A percentile compares a stretch with the other conserved stretches of the same genome.
phyloP scores from a whole-genome alignment of 2,797 vertebrate genomes.

The Hyperoplus immaculatus region DNA sequence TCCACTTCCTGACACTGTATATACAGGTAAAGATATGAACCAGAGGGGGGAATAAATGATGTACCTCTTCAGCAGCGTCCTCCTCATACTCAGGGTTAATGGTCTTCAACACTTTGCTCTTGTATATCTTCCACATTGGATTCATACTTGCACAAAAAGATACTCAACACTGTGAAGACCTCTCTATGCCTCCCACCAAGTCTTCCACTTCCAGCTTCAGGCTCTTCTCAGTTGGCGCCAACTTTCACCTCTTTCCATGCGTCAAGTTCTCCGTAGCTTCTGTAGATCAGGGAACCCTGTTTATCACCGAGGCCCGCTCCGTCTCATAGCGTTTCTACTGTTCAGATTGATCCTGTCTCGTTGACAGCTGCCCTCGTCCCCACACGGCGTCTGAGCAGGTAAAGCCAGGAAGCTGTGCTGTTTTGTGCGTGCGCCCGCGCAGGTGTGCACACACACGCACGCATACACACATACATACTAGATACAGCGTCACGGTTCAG shows the following conservation, averaged over 20 bases:
- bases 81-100: slow-evolving; percentile 89
- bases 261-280: slow-evolving; percentile 33
- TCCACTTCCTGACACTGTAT: neutral
- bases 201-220: slow-evolving; percentile 48
- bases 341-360: slow-evolving; percentile 38
- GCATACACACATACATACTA: slow-evolving; percentile 40
- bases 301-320: slow-evolving; percentile 37
- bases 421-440: slow-evolving; percentile 40
- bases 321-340: slow-evolving; percentile 62
- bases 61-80: slow-evolving; percentile 90
- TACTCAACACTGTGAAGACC: slow-evolving; percentile 35
- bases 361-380: slow-evolving; percentile 58
- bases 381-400: slow-evolving; percentile 62
- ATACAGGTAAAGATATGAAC: neutral
- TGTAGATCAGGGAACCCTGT: neutral
- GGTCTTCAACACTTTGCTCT: slow-evolving; percentile 95
- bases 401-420: slow-evolving; percentile 55
- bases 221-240: slow-evolving; percentile 55
- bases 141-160: slow-evolving; percentile 85
- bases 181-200: slow-evolving; percentile 52
- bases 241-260: slow-evolving; percentile 62
- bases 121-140: slow-evolving; percentile 94
- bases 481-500: slow-evolving; percentile 73
- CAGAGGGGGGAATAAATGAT: neutral
- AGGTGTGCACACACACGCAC: slow-evolving; percentile 44